A percentile compares a stretch with the other conserved stretches of the same genome.
These are phyloP conservation scores for Euura lappo DNA, from an alignment of 1,140 invertebrate genomes.

Conservation along the genomic window DNA sequence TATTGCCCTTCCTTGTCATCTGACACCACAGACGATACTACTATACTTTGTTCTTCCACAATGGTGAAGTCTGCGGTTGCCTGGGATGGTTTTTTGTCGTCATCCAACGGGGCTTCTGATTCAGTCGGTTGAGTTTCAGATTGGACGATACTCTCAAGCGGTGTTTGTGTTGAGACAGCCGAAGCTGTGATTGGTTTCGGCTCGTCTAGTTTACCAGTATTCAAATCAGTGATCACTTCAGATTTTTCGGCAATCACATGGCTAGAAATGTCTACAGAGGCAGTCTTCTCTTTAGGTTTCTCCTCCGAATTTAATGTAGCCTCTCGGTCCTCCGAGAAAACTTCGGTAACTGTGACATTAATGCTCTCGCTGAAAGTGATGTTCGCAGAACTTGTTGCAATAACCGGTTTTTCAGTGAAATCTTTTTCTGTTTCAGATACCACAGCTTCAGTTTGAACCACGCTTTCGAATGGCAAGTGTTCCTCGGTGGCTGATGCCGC, in stretches of 20 bases:
- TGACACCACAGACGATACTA: conserved; percentile 47
- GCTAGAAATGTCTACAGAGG: conserved; percentile 47
- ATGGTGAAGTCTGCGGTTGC: conserved; percentile 46
- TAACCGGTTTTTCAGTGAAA: conserved; percentile 46
- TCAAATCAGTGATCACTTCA: conserved; percentile 52
- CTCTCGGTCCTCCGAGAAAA: conserved; percentile 61
- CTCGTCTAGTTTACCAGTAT: conserved; percentile 45
- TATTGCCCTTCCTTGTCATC: conserved; percentile 62
- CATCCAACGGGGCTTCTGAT: conserved; percentile 41
- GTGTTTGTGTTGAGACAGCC: conserved; percentile 45
- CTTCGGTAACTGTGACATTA: conserved; percentile 56
- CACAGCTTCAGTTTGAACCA: conserved; percentile 58
- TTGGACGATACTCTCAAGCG: conserved; percentile 43
- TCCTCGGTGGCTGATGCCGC: conserved; percentile 51
- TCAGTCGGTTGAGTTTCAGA: conserved; percentile 50
- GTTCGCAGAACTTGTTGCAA: conserved; percentile 50
- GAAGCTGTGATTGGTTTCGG: conserved; percentile 40
- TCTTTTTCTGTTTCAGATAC: conserved; percentile 60
- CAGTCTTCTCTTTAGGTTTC: conserved; percentile 47
- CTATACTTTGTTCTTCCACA: conserved; percentile 45
- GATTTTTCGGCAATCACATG: conserved; percentile 56
- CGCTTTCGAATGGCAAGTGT: conserved; percentile 58
- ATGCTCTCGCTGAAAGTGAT: conserved; percentile 53
- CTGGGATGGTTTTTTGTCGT: conserved; percentile 40
- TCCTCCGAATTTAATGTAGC: conserved; percentile 41